Conservation (phyloP, 2,113 vertebrate species). For the Polyodon spathula region DNA sequence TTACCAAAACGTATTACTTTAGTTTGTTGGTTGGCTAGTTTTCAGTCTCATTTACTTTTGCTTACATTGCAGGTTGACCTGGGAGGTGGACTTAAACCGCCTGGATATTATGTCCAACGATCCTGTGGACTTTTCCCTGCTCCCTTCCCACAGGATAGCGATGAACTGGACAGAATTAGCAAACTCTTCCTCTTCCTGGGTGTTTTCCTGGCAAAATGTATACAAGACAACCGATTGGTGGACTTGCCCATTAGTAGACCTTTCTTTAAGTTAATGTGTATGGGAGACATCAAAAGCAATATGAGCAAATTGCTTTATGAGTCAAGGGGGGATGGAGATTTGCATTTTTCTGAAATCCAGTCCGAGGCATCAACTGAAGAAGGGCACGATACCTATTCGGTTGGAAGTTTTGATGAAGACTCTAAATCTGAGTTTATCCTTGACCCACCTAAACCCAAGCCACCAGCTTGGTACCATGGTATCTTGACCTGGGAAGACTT, state of each 20-base stretch:
- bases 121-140: slow-evolving; percentile 93
- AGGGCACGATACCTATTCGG: slow-evolving; percentile 84
- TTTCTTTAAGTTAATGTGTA: slow-evolving; percentile 97
- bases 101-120: slow-evolving; percentile 92
- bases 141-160: slow-evolving; percentile 93
- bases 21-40: too few species aligned
- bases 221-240: slow-evolving; percentile 95
- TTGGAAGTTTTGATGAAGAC: slow-evolving; percentile 93
- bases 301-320: slow-evolving; percentile 95
- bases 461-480: slow-evolving; percentile 96
- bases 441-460: slow-evolving; percentile 94
- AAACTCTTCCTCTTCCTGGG: slow-evolving; percentile 96
- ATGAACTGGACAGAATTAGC: slow-evolving; percentile 87
- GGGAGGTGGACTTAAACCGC: slow-evolving; percentile 93
- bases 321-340: slow-evolving; percentile 68
- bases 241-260: slow-evolving; percentile 93
- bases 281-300: slow-evolving; percentile 97
- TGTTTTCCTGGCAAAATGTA: slow-evolving; percentile 95
- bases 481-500: slow-evolving; percentile 98
- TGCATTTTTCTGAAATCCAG: slow-evolving; percentile 78
- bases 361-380: slow-evolving; percentile 94
- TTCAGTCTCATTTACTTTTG: not conserved
- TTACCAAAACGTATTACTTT: too few species aligned
- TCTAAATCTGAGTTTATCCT: slow-evolving; percentile 98
- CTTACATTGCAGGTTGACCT: slow-evolving; percentile 77